A percentile compares a stretch with the other conserved stretches of the same genome.
phyloP scores from a whole-genome alignment of 2,797 vertebrate genomes.

The Harpagifer antarcticus region DNA sequence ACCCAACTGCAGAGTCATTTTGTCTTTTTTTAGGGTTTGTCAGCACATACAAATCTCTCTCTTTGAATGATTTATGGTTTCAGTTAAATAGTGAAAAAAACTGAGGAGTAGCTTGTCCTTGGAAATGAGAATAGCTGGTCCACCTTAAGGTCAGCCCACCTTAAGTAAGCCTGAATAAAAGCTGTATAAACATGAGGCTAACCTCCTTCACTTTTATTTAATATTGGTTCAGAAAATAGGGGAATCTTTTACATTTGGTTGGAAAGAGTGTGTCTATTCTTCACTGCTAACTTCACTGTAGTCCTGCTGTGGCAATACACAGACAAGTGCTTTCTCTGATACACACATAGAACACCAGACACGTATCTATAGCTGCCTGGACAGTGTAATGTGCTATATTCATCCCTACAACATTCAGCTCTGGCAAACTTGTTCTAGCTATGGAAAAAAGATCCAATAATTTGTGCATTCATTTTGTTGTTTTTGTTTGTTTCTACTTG shows the following conservation, averaged over 20 bases:
- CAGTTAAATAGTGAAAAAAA: too few species aligned
- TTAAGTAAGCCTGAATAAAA: too few species aligned
- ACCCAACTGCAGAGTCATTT: constrained; percentile 59
- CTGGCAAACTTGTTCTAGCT: background rate
- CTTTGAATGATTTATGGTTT: too few species aligned
- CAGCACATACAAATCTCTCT: constrained; percentile 48
- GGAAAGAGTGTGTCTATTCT: too few species aligned
- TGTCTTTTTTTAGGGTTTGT: constrained; percentile 51
- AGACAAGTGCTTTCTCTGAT: constrained; percentile 4
- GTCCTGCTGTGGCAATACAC: background rate
- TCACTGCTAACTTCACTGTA: background rate
- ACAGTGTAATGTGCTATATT: background rate
- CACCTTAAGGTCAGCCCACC: too few species aligned
- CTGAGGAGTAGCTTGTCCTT: too few species aligned
- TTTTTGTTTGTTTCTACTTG: constrained; percentile 46
- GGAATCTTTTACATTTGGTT: too few species aligned
- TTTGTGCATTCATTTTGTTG: background rate
- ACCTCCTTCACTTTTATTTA: too few species aligned
- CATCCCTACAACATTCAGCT: background rate
- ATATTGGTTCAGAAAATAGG: too few species aligned
- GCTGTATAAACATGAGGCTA: too few species aligned
- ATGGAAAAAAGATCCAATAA: background rate
- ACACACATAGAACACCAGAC: background rate
- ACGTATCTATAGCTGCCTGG: background rate
- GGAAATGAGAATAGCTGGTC: too few species aligned